Base-by-base conservation (phyloP, 2,888 invertebrate species). In the Rhamnusium bicolor region DNA sequence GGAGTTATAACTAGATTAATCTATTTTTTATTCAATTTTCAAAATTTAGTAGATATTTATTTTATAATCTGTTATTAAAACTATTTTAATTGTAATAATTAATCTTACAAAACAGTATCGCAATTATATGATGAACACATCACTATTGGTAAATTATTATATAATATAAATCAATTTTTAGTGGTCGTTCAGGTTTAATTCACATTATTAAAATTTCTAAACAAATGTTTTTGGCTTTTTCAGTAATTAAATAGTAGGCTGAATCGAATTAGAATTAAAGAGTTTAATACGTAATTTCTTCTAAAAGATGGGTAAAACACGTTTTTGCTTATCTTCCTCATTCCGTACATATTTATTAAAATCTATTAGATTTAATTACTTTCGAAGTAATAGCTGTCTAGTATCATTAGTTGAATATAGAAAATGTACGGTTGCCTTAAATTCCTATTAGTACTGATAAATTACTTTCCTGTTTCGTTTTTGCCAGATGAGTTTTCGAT, bases 91-190 rank as follows among this genome's bases (percentile, higher is more conserved):
- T 12, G 40, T 18, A 58, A 32, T 58, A 32, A 8, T 18, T 29
- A 32, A 29, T 16, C 2, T 61, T 61, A 14, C 46, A 40, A 40
- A 61, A 61, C 16, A 1, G 5, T 46, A 61, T 61, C 18, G 40
- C 32, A 61, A 61, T 61, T 19, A 40, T 18, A 0, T 18, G 46
- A 46, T 61, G 32, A 61, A 18, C 19, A 12, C 19, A 40, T 18
- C 40, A 18, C 10, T 40, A 1, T 61, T 2, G 14, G 49, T 27
- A 21, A 40, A 19, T 56, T 32, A 16, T 32, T 63, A 47, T 24
- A 63, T 63, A 63, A 62, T 19, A 40, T 19, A 61, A 63, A 63
- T 51, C 49, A 51, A 63, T 63, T 63, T 24, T 49, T 47, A 19
- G 12, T 49, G 49, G 21, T 62, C 47, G 62, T 62, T 62, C n/a